Base-by-base conservation (phyloP, 2,113 vertebrate genomes). In the Albula goreensis region DNA sequence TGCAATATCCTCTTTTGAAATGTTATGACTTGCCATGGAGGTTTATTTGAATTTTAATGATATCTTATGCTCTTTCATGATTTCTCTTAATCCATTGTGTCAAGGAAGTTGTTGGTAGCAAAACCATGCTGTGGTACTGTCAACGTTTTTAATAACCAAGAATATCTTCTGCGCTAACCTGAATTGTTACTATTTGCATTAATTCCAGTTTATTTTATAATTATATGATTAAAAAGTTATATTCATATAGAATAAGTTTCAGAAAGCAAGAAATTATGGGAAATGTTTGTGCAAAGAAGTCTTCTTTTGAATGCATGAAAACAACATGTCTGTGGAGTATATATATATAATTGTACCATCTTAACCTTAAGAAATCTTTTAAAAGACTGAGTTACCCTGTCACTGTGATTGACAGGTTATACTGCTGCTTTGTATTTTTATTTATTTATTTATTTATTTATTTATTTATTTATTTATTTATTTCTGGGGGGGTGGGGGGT, bases 321-420 rank as follows among this genome's bases (percentile, higher is more conserved):
- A 25, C 78, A 79, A 79, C 31, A 2, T 41, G 31, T 41, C 31
- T 41, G 31, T 1, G 31, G 31, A 41, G 1, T 41, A 41, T 41
- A 41, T 41, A 41, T 41, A 41, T 79, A 79, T 12, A 9, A 51
- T 1, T 50, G n/a, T 50, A 51, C 22, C 49, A 51, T n/a, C 49
- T 51, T 81, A 4, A 1, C 49, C 49, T 70, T 6, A 70, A 70
- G 22, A 41, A 41, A 41, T 41, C 31, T 41, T 41, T 41, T 41
- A 41, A 41, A 41, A 41, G 31, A 41, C 31, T 41, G 31, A 41
- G 31, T 41, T 41, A 41, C 31, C 31, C 31, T 41, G 31, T 41
- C 31, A 41, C 31, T 41, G 53, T 56, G 41, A 51, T 60, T 81
- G 80, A 86, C 60, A 86, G 79, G 49, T 74, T 41, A 49, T 66